These are phyloP conservation scores for Parazoanthus darwini DNA, from an alignment of 92 coral and sea anemone species.

Conservation along the genomic window DNA sequence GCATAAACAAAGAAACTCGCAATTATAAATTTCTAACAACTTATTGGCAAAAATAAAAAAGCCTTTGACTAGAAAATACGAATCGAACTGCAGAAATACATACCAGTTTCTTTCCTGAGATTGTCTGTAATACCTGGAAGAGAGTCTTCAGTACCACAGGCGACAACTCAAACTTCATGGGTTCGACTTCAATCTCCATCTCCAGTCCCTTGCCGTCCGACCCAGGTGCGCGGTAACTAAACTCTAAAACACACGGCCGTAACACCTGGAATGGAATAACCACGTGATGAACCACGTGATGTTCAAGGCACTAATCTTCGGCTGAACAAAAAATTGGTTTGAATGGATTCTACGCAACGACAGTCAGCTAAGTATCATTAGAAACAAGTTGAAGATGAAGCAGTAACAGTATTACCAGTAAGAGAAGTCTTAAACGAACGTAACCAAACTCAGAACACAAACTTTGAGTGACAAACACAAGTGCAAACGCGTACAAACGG, in stretches of 20 bases:
- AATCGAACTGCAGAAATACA: not conserved
- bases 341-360: too few species aligned
- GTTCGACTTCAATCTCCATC: constrained; percentile 55
- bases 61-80: not conserved
- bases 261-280: constrained; percentile 59
- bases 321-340: too few species aligned
- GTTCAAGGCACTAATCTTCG: too few species aligned
- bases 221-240: constrained; percentile 74
- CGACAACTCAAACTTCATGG: constrained; percentile 79
- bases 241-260: constrained; percentile 75
- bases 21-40: not conserved
- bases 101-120: constrained; percentile 90
- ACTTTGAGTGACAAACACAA: too few species aligned
- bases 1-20: too few species aligned
- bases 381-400: too few species aligned
- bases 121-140: constrained; percentile 62
- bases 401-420: too few species aligned
- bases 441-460: too few species aligned
- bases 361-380: too few species aligned
- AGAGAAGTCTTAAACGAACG: too few species aligned
- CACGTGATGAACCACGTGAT: too few species aligned
- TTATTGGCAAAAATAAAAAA: not conserved
- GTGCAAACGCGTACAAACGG: too few species aligned
- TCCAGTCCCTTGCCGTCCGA: constrained; percentile 79
- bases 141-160: constrained; percentile 79